Conservation (phyloP, 2,888 invertebrate species). For the Dyspetes luteomarginatus region DNA sequence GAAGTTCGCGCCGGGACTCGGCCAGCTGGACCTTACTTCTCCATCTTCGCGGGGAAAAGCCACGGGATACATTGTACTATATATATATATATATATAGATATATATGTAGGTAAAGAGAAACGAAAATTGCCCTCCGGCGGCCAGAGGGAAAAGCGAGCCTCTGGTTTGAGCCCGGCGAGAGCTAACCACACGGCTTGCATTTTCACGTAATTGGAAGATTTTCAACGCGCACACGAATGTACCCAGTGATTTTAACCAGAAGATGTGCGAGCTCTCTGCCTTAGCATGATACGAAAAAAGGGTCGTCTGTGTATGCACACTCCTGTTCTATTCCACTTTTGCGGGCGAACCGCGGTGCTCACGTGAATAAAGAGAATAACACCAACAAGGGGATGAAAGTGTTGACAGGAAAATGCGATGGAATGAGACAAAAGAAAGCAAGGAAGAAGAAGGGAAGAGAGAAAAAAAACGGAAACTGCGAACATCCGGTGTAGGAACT, state of each 20-base stretch:
- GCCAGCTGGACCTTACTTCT: constrained; percentile 55
- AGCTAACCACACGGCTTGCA: constrained; percentile 27
- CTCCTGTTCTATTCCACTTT: not conserved
- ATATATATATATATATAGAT: not conserved
- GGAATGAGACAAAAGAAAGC: not conserved
- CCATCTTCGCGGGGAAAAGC: constrained; percentile 39
- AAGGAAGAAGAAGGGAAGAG: not conserved
- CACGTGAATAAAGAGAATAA: constrained; percentile 14
- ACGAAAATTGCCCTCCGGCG: constrained; percentile 49
- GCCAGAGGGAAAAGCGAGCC: constrained; percentile 23
- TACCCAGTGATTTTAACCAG: constrained; percentile 26
- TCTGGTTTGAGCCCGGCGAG: constrained; percentile 29
- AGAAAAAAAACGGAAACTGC: constrained; percentile 23
- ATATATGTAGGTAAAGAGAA: constrained; percentile 2
- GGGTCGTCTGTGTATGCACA: not conserved
- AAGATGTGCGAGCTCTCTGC: not conserved
- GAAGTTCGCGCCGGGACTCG: constrained; percentile 49
- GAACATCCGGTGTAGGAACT: constrained; percentile 18
- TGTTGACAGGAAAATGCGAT: not conserved
- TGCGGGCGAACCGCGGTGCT: constrained; percentile 13
- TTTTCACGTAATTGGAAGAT: constrained; percentile 64
- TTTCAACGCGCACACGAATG: constrained; percentile 47
- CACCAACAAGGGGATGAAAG: constrained; percentile 6
- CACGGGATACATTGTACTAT: constrained; percentile 5
- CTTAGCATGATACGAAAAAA: not conserved